A percentile compares a stretch with the other conserved stretches of the same genome.
These are phyloP conservation scores for Drepana arcuata DNA, from an alignment of 1,140 invertebrate species.

Conservation along the genomic window DNA sequence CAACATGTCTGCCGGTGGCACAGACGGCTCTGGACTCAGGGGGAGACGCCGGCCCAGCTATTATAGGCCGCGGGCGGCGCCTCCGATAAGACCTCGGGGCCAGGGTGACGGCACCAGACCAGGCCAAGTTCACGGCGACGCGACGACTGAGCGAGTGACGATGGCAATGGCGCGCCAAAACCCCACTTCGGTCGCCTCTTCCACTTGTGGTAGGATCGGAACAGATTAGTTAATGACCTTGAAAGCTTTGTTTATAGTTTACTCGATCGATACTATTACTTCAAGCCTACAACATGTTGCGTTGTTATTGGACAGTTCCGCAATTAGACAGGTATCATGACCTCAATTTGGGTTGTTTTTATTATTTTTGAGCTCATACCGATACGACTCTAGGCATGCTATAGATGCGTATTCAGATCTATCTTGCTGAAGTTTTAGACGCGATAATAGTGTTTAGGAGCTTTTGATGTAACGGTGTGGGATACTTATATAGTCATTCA, in stretches of 20 bases:
- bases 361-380: too few species aligned
- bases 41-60: constrained; percentile 63
- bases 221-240: constrained; percentile 51
- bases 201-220: constrained; percentile 24
- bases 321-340: too few species aligned
- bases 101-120: constrained; percentile 48
- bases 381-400: too few species aligned
- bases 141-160: constrained; percentile 46
- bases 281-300: too few species aligned
- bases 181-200: constrained; percentile 26
- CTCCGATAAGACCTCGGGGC: constrained; percentile 61
- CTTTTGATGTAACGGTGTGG: too few species aligned
- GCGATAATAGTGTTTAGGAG: too few species aligned
- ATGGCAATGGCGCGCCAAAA: constrained; percentile 23
- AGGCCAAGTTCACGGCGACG: constrained; percentile 66
- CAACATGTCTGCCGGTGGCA: constrained; percentile 58
- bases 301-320: too few species aligned
- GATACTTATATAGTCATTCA: too few species aligned
- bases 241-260: too few species aligned
- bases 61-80: constrained; percentile 66
- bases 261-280: background rate
- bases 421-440: too few species aligned
- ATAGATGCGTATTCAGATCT: too few species aligned
- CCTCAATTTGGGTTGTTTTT: too few species aligned
- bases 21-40: constrained; percentile 48